Conservation (phyloP, 2,113 vertebrate species). For the Pangasianodon hypophthalmus region DNA sequence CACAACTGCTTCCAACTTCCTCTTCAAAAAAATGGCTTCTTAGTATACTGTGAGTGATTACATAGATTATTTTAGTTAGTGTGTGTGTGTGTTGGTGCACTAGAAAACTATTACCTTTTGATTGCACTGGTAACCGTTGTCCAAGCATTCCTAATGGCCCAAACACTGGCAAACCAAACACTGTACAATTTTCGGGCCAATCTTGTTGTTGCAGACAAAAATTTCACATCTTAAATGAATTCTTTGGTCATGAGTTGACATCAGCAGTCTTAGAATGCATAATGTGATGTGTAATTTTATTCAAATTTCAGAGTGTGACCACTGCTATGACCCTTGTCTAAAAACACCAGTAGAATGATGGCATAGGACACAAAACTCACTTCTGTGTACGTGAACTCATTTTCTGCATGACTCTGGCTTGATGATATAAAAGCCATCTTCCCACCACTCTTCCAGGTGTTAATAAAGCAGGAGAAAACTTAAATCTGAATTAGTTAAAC, state of each 20-base stretch:
- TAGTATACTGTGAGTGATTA: background rate
- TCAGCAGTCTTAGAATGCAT: background rate
- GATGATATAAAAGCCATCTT: background rate
- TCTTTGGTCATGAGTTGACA: background rate
- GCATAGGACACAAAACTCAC: background rate
- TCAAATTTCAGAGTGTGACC: too few species aligned
- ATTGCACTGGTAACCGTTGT: conserved; percentile 23
- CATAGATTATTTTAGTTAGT: background rate
- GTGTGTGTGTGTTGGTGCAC: background rate
- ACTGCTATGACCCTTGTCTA: background rate
- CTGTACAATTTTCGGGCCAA: background rate
- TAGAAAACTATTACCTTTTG: background rate
- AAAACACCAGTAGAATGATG: background rate
- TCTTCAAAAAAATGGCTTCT: background rate
- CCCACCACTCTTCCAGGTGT: background rate
- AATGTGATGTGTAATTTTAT: background rate
- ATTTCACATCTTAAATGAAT: background rate
- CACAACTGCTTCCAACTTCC: background rate
- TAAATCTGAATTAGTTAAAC: background rate
- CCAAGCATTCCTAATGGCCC: background rate
- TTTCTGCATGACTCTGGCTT: background rate
- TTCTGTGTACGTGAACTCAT: background rate
- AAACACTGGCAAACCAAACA: conserved; percentile 8
- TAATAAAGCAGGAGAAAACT: background rate
- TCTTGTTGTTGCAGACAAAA: background rate